Evolutionary conservation across 30 jellyfish, hydroid and myxozoan genomes (phyloP).

Genomic region (Pelagia noctiluca): DNA sequence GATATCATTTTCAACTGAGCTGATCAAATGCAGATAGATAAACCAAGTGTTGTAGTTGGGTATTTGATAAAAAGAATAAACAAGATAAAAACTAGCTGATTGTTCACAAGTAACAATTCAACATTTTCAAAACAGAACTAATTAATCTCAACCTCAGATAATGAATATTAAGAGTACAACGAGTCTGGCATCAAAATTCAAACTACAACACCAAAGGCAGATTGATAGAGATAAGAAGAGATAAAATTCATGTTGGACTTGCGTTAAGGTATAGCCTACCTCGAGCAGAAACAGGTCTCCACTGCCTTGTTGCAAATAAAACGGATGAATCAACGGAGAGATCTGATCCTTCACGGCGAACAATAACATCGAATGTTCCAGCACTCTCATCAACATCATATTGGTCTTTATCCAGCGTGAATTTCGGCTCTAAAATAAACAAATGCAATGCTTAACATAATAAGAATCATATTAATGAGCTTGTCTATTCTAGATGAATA

Average conservation of each 20-base stretch:
- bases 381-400: conserved; percentile 81
- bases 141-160: neutral
- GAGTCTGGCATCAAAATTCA: neutral
- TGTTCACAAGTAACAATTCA: too few relatives aligned
- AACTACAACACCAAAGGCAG: too few relatives aligned
- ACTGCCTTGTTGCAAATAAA: conserved; percentile 79
- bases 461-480: too few relatives aligned
- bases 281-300: conserved; percentile 92
- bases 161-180: neutral
- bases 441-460: too few relatives aligned
- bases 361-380: conserved; percentile 66
- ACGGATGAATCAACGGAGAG: conserved; percentile 80
- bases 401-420: conserved; percentile 60
- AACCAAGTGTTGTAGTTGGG: too few relatives aligned
- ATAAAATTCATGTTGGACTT: too few relatives aligned
- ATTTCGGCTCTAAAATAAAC: conserved; percentile 70
- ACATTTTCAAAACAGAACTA: neutral
- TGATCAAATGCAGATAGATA: too few relatives aligned
- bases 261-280: conserved; percentile 73
- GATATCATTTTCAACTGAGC: too few relatives aligned
- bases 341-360: conserved; percentile 89
- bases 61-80: too few relatives aligned
- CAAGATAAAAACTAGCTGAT: too few relatives aligned
- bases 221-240: too few relatives aligned
- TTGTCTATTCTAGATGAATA: too few relatives aligned